phyloP scores from a whole-genome alignment of 2,888 invertebrate species.

The Xiphydria camelus region DNA sequence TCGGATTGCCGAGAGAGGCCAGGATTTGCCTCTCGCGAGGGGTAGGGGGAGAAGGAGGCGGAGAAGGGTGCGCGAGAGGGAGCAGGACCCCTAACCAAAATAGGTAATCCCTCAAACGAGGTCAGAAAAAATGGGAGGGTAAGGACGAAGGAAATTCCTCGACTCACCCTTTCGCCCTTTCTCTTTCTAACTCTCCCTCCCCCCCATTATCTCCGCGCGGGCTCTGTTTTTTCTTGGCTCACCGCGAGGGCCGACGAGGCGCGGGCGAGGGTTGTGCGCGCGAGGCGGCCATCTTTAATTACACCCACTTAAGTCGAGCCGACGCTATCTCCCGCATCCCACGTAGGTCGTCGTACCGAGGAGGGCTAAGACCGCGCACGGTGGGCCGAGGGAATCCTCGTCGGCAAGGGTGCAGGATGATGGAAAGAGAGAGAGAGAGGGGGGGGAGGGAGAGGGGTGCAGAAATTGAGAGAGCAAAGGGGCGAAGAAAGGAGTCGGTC shows the following conservation, averaged over 20 bases:
- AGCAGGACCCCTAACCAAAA: slow-evolving; percentile 19
- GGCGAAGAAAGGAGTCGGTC: background rate
- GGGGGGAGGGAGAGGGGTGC: background rate
- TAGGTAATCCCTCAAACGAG: slow-evolving; percentile 13
- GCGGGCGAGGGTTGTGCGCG: too few species aligned
- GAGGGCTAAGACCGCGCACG: background rate
- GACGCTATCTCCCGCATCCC: slow-evolving; percentile 10
- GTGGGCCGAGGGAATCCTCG: background rate
- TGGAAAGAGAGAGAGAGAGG: background rate
- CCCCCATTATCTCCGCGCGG: slow-evolving; percentile 4
- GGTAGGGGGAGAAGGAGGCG: too few species aligned
- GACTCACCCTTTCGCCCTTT: too few species aligned
- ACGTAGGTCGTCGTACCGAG: background rate
- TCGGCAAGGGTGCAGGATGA: too few species aligned
- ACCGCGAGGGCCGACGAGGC: background rate
- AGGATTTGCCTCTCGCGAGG: too few species aligned
- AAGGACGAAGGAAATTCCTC: background rate
- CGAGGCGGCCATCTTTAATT: slow-evolving; percentile 42
- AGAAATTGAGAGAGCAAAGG: too few species aligned
- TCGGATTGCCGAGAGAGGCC: too few species aligned
- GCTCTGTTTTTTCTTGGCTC: background rate
- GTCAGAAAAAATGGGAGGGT: background rate
- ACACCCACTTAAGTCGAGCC: slow-evolving; percentile 40
- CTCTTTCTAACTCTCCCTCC: too few species aligned
- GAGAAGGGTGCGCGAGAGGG: too few species aligned